Percentiles rank a stretch among this genome's conserved stretches.
Conservation (phyloP, 2,113 vertebrate genomes). For the Strix uralensis region DNA sequence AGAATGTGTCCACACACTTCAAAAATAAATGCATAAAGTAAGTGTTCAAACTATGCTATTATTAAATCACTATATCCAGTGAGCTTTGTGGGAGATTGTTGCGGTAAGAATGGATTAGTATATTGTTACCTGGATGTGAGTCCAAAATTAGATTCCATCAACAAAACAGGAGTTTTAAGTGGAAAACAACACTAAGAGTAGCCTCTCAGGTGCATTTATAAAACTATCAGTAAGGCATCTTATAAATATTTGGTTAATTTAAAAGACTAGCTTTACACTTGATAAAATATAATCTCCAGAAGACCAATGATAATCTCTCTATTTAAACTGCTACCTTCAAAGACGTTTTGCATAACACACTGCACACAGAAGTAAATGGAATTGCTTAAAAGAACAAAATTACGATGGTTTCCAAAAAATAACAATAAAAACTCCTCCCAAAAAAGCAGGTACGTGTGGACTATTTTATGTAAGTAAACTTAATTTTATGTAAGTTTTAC, state of each 20-base stretch:
- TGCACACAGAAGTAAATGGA: neutral
- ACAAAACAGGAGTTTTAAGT: neutral
- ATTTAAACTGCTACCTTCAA: neutral
- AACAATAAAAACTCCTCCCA: accelerated
- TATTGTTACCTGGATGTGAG: neutral
- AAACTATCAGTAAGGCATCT: neutral
- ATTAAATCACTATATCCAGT: neutral
- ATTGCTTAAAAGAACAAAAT: neutral
- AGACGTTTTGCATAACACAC: neutral
- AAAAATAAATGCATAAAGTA: slow-evolving; percentile 25
- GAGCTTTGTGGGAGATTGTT: neutral
- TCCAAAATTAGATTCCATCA: neutral
- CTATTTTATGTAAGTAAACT: neutral
- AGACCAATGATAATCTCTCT: neutral
- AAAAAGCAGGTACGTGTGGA: neutral
- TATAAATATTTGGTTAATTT: neutral
- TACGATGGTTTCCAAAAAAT: neutral
- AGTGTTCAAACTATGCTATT: neutral
- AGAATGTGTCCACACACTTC: neutral
- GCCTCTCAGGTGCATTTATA: neutral
- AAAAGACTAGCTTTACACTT: neutral
- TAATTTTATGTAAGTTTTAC: neutral
- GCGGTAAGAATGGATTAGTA: neutral
- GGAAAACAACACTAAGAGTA: neutral
- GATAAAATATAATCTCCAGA: neutral